A percentile compares a stretch with the other conserved stretches of the same genome.
Conservation (phyloP, 1,140 invertebrate species). For the Anthonomus grandis region DNA sequence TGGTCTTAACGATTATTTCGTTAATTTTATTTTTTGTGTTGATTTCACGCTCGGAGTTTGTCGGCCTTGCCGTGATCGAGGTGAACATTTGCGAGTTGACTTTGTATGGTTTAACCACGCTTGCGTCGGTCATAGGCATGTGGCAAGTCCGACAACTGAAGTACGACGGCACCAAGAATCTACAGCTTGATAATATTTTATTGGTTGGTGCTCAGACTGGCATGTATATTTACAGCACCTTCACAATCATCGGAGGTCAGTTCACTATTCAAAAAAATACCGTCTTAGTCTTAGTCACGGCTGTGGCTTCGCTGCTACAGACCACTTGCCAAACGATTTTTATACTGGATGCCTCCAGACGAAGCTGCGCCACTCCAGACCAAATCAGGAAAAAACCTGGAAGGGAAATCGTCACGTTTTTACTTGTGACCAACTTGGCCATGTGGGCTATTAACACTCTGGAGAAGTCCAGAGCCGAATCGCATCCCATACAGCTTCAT, state of each 20-base stretch:
- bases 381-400: slow-evolving; percentile 81
- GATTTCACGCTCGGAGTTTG: slow-evolving; percentile 80
- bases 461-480: slow-evolving; percentile 85
- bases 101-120: slow-evolving; percentile 79
- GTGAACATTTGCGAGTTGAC: slow-evolving; percentile 89
- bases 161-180: slow-evolving; percentile 77
- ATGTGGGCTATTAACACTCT: slow-evolving; percentile 94
- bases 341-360: slow-evolving; percentile 85
- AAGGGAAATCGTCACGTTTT: slow-evolving; percentile 85
- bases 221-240: slow-evolving; percentile 90
- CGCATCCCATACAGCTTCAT: slow-evolving; percentile 86
- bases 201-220: slow-evolving; percentile 90
- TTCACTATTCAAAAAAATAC: slow-evolving; percentile 82
- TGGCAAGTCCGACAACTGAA: slow-evolving; percentile 78
- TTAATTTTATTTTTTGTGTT: slow-evolving; percentile 93
- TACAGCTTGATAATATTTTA: slow-evolving; percentile 90
- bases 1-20: slow-evolving; percentile 92
- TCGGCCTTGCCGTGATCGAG: slow-evolving; percentile 80
- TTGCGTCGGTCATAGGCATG: slow-evolving; percentile 84
- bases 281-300: slow-evolving; percentile 77
- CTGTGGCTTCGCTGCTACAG: slow-evolving; percentile 76
- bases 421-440: slow-evolving; percentile 85
- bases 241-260: slow-evolving; percentile 87
- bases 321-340: slow-evolving; percentile 92
- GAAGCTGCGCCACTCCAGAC: slow-evolving; percentile 72